These are phyloP conservation scores for Crypturellus tataupa DNA, from an alignment of 2,797 vertebrate genomes.

Conservation along the genomic window DNA sequence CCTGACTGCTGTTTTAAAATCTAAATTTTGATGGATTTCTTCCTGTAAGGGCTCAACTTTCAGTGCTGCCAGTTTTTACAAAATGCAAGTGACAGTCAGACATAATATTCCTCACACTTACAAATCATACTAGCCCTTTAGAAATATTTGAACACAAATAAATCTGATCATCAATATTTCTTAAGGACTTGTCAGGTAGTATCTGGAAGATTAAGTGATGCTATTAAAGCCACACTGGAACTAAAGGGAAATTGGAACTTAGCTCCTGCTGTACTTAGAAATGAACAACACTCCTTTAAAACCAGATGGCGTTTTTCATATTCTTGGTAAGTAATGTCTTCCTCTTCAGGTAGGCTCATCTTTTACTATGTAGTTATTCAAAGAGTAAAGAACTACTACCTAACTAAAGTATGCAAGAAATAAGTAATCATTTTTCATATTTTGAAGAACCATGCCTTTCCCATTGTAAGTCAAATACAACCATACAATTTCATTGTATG, in stretches of 20 bases:
- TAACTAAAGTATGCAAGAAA: background rate
- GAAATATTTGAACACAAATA: background rate
- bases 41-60: background rate
- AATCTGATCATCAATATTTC: background rate
- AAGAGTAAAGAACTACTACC: background rate
- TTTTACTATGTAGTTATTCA: background rate
- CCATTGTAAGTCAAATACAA: background rate
- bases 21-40: background rate
- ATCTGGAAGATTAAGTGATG: background rate
- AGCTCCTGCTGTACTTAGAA: background rate
- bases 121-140: background rate
- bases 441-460: background rate
- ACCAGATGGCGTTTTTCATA: background rate
- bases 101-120: background rate
- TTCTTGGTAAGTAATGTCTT: background rate
- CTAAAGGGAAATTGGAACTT: background rate
- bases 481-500: background rate
- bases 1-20: background rate
- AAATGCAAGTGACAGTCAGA: background rate
- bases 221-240: background rate
- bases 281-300: background rate
- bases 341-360: background rate
- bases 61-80: background rate
- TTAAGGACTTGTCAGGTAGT: background rate
- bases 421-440: background rate